These are phyloP conservation scores for Magallana angulata DNA, from an alignment of 1,140 invertebrate species.

Conservation along the genomic window DNA sequence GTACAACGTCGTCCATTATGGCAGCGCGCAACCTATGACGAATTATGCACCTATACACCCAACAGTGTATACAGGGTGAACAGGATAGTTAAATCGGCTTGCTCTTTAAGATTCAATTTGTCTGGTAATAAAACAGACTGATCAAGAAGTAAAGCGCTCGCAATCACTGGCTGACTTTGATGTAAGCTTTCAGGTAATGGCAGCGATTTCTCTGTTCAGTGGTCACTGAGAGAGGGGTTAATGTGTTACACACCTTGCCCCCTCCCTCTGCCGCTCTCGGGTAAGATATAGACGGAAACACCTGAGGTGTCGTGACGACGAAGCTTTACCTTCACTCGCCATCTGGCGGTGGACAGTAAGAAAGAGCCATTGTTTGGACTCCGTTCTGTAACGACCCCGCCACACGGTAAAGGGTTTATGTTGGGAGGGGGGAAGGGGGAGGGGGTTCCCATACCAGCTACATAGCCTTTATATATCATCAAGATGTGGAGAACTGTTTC, in stretches of 20 bases:
- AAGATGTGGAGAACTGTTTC: no score
- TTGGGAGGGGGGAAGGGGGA: no score
- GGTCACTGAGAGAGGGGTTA: background rate
- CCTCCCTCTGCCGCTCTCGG: background rate
- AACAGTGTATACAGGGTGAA: background rate
- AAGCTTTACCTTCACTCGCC: background rate
- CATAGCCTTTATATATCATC: no score
- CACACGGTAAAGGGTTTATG: background rate
- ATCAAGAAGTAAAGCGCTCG: background rate
- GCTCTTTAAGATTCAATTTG: slow-evolving; percentile 8
- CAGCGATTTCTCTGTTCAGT: slow-evolving; percentile 21
- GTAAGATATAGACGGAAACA: background rate
- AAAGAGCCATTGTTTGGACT: background rate
- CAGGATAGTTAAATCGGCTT: background rate
- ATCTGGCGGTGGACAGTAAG: slow-evolving; percentile 9
- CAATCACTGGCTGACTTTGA: background rate
- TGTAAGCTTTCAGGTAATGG: background rate
- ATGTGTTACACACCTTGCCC: background rate
- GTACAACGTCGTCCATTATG: no score
- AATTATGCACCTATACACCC: no score
- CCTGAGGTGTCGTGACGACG: background rate
- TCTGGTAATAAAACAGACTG: slow-evolving; percentile 8
- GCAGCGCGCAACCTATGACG: no score
- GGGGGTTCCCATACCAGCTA: no score
- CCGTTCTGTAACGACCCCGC: background rate